Evolutionary conservation across 2,113 vertebrate species (phyloP).

Genomic region (Leuciscus idus): DNA sequence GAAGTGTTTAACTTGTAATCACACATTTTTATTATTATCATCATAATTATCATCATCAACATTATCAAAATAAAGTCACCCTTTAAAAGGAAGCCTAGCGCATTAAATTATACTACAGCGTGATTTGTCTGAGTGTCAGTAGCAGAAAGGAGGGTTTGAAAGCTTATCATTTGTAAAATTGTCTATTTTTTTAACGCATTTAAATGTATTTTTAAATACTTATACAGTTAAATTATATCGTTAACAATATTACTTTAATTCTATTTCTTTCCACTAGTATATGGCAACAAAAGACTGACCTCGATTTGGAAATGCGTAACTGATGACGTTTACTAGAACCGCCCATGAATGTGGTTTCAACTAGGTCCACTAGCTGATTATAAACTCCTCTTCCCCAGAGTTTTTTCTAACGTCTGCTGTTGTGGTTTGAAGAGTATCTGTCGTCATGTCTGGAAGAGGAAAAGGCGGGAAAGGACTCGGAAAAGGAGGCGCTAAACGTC

Average conservation of each 20-base stretch:
- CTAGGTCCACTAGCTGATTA: neutral
- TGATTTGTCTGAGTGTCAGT: neutral
- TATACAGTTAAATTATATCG: too few species aligned
- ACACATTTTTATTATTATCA: too few species aligned
- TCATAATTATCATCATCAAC: too few species aligned
- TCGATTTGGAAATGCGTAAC: neutral
- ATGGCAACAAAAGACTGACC: rapidly evolving
- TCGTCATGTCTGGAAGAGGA: neutral
- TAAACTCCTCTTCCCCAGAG: neutral
- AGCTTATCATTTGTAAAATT: too few species aligned
- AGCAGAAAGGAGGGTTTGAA: neutral
- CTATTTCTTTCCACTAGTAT: neutral
- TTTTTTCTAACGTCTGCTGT: too few species aligned
- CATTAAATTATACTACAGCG: too few species aligned
- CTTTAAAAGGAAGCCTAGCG: too few species aligned
- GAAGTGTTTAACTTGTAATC: too few species aligned
- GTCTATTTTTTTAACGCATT: too few species aligned
- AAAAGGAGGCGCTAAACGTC: neutral
- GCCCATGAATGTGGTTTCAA: neutral
- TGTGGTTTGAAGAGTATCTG: rapidly evolving
- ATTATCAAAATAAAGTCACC: too few species aligned
- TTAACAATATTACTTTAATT: neutral
- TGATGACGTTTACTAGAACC: neutral
- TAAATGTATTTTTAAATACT: neutral
- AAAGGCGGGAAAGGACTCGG: neutral